phyloP scores from a whole-genome alignment of 1,140 invertebrate species.

The Drosophila arizonae region DNA sequence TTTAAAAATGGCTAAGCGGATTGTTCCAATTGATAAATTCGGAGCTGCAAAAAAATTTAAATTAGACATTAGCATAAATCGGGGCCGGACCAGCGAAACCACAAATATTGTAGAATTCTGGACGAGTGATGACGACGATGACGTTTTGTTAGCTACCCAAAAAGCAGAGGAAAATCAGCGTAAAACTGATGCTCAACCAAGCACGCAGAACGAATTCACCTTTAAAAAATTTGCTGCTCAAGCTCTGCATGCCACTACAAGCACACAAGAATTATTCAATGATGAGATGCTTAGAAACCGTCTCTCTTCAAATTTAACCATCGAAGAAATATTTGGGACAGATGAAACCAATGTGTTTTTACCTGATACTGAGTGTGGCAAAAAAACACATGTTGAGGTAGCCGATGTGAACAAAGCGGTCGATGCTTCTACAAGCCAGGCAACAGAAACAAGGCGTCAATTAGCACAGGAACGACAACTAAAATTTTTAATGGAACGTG shows the following conservation, averaged over 20 bases:
- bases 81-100: conserved; percentile 7
- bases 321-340: conserved; percentile 22
- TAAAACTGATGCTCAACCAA: conserved; percentile 8
- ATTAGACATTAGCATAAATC: conserved; percentile 60
- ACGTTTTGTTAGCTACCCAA: conserved; percentile 71
- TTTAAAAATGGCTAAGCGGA: conserved; percentile 57
- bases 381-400: neutral
- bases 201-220: conserved; percentile 45
- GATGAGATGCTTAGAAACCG: conserved; percentile 31
- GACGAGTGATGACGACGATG: conserved; percentile 76
- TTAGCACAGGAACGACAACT: conserved; percentile 69
- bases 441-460: conserved; percentile 54
- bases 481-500: conserved; percentile 70
- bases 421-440: neutral
- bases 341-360: conserved; percentile 20
- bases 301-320: neutral
- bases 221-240: conserved; percentile 64
- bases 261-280: conserved; percentile 61
- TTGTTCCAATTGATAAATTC: conserved; percentile 56
- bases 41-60: conserved; percentile 64
- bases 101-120: conserved; percentile 58
- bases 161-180: conserved; percentile 50
- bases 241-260: conserved; percentile 46
- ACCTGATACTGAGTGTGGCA: neutral
- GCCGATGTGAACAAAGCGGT: conserved; percentile 17